Base-by-base conservation (phyloP, 2,888 invertebrate species). In the Ochropleura leucogaster region DNA sequence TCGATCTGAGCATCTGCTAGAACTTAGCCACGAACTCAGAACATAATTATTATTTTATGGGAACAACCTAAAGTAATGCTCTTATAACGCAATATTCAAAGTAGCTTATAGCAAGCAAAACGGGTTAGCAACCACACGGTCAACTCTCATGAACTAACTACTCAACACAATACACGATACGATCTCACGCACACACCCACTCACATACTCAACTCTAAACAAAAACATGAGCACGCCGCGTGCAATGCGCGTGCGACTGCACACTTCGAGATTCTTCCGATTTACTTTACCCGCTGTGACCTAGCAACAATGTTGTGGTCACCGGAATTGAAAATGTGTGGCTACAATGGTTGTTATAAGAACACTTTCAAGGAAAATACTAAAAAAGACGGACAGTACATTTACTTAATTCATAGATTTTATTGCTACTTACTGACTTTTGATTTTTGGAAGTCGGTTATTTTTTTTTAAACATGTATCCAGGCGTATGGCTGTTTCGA, bases 191-290 rank as follows among this genome's bases (percentile, higher is more conserved):
- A 71, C 63, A 55, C 64, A 30, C 47, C n/a, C 5, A 18, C 67
- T 12, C 9, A 12, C 49, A 10, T 0, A 30, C 46, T 7, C 49
- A 30, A 40, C 30, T 66, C 72, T 66, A 70, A 63, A 81, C 76
- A 79, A 81, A 73, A 77, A 71, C 82, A 82, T 60, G 60, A 60
- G 42, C 30, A 68, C 4, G 40, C 40, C 42, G 68, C 82, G 82
- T 80, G 82, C 68, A 65, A 71, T 82, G 82, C 71, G 71, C 82
- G 77, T 80, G 77, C 68, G 76, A 57, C 81, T 81, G 76, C 79
- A 66, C n/a, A 64, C 20, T 65, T 82, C 80, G 64, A 77, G 82
- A 82, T 82, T 68, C 67, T 77, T 71, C 68, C 59, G 67, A 79
- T 80, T 80, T 46, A 64, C 57, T 20, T 64, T 79, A 57, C 30